These are phyloP conservation scores for Morpho helenor DNA, from an alignment of 2,888 invertebrate species.

Conservation along the genomic window DNA sequence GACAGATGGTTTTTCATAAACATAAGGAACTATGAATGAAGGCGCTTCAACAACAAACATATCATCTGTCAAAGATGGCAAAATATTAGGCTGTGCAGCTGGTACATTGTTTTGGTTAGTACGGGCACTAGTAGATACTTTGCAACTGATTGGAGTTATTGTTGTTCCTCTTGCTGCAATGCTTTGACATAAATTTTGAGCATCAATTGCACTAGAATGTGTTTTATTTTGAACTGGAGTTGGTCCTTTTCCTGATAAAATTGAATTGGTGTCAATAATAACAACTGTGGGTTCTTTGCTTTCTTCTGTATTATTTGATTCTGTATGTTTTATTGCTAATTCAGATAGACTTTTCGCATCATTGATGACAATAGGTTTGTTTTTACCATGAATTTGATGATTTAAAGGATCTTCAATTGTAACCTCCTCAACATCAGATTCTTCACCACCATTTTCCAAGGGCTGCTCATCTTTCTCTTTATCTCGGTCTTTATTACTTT, in stretches of 20 bases:
- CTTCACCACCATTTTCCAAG: constrained; percentile 76
- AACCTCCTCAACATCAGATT: constrained; percentile 83
- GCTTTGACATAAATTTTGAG: constrained; percentile 67
- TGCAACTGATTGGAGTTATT: constrained; percentile 71
- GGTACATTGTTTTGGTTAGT: constrained; percentile 32
- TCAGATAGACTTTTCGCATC: constrained; percentile 86
- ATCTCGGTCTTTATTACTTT: constrained; percentile 67
- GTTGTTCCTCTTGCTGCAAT: constrained; percentile 76
- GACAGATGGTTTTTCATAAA: constrained; percentile 93
- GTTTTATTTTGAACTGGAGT: constrained; percentile 41
- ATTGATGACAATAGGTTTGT: constrained; percentile 82
- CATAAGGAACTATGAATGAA: constrained; percentile 95
- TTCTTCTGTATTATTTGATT: constrained; percentile 54
- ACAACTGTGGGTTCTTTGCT: constrained; percentile 89
- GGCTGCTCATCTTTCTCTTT: constrained; percentile 68
- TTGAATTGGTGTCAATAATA: constrained; percentile 91
- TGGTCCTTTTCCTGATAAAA: constrained; percentile 59
- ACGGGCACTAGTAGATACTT: constrained; percentile 33
- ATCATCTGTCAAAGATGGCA: constrained; percentile 93
- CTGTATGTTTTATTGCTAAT: constrained; percentile 80
- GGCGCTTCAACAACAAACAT: constrained; percentile 96
- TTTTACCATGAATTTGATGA: constrained; percentile 48
- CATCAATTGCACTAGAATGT: constrained; percentile 46
- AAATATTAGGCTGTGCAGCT: constrained; percentile 65
- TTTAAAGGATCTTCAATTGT: constrained; percentile 83